Evolutionary conservation across 2,113 vertebrate genomes (phyloP), one percentile per base, ranked within the genome.

Genomic region (Reinhardtius hippoglossoides): DNA sequence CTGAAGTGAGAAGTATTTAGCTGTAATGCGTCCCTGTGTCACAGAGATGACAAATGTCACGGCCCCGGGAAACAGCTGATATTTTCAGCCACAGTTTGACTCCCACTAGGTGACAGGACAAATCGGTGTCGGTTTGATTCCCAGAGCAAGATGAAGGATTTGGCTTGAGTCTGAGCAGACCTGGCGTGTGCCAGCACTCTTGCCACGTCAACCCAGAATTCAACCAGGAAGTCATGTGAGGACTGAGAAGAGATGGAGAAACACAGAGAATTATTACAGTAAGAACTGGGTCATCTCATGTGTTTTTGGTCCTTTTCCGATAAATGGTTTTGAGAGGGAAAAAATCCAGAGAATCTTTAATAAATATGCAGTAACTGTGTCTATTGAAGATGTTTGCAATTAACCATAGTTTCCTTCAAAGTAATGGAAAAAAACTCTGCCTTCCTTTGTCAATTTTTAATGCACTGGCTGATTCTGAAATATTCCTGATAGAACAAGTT

Each of bases 21-120:
- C 55, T 73, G 62, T 57, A 74, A 80, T 74, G 86, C 71, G 48
- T 69, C 58, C 27, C 54, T 50, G 37, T 35, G 64, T 31, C 42
- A 21, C 0, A 18, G 66, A 8, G 37, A 60, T 69, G 71, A 83
- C 59, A 75, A 81, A 72, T 67, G 78, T 67, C 87, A 73, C 71
- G 48, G 77, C 85, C 74, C 35, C 77, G 35, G 82, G 85, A 81
- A 85, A 79, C 71, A 61, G 66, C 64, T 83, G 80, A 85, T 85
- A 80, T 78, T 89, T 78, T 86, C 78, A 81, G 71, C 60, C 54
- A 44, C 1, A 14, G 66, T 89, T 85, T 83, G 69, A 78, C 80
- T 89, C 82, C 78, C 46, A 55, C 65, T 64, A 60, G 67, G 77
- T 67, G 75, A 81, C 69, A 42, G 75, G 71, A 83, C 71, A 77